Base-by-base conservation (phyloP, 2,888 invertebrate species). In the Caenorhabditis becei region DNA sequence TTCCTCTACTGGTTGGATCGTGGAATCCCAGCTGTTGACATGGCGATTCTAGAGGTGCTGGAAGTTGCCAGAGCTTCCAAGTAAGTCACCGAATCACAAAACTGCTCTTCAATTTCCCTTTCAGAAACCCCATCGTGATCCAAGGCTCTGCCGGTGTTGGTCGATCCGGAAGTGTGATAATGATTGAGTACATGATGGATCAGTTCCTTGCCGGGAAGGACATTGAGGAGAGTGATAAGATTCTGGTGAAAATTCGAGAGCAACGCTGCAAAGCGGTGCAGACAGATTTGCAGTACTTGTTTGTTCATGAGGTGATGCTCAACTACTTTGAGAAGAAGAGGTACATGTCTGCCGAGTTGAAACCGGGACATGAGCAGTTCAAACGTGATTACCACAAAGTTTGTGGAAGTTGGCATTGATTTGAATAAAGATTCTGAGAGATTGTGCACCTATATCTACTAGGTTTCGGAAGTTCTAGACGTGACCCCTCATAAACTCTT, bases 91-190 rank as follows among this genome's bases (percentile, higher is more conserved):
- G n/a, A n/a, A n/a, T n/a, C n/a, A n/a, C n/a, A n/a, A n/a, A n/a
- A n/a, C n/a, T n/a, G n/a, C n/a, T n/a, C n/a, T n/a, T n/a, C n/a
- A n/a, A n/a, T n/a, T n/a, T n/a, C n/a, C n/a, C n/a, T n/a, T n/a
- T n/a, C n/a, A n/a, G n/a, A 18, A 20, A 61, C 5, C 86, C 86
- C 0, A 86, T 86, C 49, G 83, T 80, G 11, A 78, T 86, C 10
- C 86, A 86, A 41, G 84, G 86, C 69, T 84, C 84, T 2, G 86
- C 86, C 8, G 86, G 85, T 11, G 83, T 86, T 59, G 85, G 85
- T 16, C 66, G 85, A 5, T 84, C 86, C 5, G 86, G 86, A 1
- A 74, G 77, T 1, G 81, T 86, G 11, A 83, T 84, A 5, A 78
- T 86, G 80, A 81, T 86, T 37, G 80, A 86, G 56, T 84, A 83